Evolutionary conservation across 2,113 vertebrate species (phyloP).

Genomic region (Uria aalge): DNA sequence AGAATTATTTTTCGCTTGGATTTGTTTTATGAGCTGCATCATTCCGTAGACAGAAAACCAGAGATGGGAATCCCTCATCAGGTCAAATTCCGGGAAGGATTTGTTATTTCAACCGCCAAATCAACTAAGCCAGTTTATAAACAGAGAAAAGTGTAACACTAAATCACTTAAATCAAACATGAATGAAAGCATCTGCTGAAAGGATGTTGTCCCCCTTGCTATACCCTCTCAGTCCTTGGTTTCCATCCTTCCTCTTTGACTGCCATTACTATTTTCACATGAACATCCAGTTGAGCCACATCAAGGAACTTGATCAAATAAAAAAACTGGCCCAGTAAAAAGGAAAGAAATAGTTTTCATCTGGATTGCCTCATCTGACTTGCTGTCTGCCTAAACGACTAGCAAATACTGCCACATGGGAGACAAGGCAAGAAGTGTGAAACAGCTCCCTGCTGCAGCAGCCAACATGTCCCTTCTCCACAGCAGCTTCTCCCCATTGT

Average conservation of each 20-base stretch:
- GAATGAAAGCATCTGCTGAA: slow-evolving; percentile 32
- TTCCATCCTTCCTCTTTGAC: not conserved
- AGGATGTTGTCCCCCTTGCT: not conserved
- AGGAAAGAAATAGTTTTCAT: not conserved
- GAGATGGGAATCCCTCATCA: not conserved
- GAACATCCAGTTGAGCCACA: not conserved
- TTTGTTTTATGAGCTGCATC: not conserved
- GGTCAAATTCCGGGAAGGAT: not conserved
- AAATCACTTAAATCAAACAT: not conserved
- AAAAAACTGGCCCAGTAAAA: not conserved
- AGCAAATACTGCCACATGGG: not conserved
- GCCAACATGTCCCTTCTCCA: not conserved
- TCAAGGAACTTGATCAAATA: not conserved
- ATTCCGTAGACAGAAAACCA: not conserved
- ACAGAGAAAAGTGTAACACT: not conserved
- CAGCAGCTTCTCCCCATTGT: not conserved
- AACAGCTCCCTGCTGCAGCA: not conserved
- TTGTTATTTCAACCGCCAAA: not conserved
- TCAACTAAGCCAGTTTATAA: not conserved
- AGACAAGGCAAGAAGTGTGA: not conserved
- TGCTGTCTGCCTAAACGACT: not conserved
- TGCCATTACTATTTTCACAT: not conserved
- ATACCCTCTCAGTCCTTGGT: not conserved
- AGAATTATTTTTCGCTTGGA: not conserved
- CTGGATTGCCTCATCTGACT: fast-evolving